Percentiles rank a stretch among this genome's conserved stretches.
Evolutionary conservation across 2,113 vertebrate genomes (phyloP).

Genomic region (Elgaria multicarinata): DNA sequence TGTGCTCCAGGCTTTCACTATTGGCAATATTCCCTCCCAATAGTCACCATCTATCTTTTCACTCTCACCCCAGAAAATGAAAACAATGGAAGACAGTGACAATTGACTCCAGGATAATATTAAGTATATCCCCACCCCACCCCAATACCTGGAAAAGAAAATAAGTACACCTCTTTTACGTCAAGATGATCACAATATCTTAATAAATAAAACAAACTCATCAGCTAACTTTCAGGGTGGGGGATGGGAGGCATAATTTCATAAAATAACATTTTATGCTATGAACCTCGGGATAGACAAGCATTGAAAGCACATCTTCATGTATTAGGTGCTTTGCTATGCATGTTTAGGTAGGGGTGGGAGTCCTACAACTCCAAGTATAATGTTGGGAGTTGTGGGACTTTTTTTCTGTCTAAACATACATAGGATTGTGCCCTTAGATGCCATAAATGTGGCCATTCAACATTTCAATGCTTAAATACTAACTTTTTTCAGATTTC

Average conservation of each 20-base stretch:
- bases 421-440: neutral
- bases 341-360: too few relatives aligned
- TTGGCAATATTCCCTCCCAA: accelerated
- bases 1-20: neutral
- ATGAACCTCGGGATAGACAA: neutral
- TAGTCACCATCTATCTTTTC: too few relatives aligned
- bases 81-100: neutral
- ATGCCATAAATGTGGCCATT: neutral
- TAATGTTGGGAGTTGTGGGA: too few relatives aligned
- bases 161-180: neutral
- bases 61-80: accelerated
- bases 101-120: neutral
- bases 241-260: neutral
- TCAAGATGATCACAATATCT: neutral
- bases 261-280: neutral
- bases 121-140: neutral
- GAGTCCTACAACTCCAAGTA: too few relatives aligned
- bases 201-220: neutral
- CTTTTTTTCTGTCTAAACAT: too few relatives aligned
- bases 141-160: neutral
- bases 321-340: too few relatives aligned
- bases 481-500: neutral
- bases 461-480: neutral
- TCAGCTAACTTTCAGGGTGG: neutral
- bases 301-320: neutral